Conservation (phyloP, 1,140 invertebrate species). For the Trigoniulus corallinus region DNA sequence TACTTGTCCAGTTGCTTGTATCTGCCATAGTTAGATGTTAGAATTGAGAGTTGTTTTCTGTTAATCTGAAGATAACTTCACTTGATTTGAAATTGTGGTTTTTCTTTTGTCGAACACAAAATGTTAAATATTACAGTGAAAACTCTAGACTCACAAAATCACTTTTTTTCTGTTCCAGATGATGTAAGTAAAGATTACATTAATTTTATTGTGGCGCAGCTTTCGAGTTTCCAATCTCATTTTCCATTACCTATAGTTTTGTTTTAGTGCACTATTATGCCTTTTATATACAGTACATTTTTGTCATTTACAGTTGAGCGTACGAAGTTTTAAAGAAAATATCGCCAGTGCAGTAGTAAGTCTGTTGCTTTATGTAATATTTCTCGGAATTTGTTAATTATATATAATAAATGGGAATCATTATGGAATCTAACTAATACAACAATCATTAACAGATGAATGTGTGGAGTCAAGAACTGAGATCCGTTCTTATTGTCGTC, state of each 20-base stretch:
- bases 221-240: too few relatives aligned
- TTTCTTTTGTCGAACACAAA: slow-evolving; percentile 13
- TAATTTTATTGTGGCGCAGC: not conserved
- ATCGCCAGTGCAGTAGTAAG: not conserved
- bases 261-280: not conserved
- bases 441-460: too few relatives aligned
- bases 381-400: not conserved
- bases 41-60: too few relatives aligned
- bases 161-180: slow-evolving; percentile 64
- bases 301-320: not conserved
- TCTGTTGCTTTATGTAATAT: not conserved
- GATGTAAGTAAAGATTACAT: slow-evolving; percentile 44
- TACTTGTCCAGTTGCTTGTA: too few relatives aligned
- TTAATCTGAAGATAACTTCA: not conserved
- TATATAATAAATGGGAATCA: not conserved
- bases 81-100: not conserved
- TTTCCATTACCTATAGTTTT: not conserved
- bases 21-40: too few relatives aligned
- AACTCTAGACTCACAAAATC: slow-evolving; percentile 82
- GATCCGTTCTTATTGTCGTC: too few relatives aligned
- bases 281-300: not conserved
- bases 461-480: too few relatives aligned
- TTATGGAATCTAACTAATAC: too few relatives aligned
- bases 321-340: not conserved
- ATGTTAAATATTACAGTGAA: slow-evolving; percentile 79